Conservation (phyloP, 2,888 invertebrate species). For the Acanthosepion esculentum region DNA sequence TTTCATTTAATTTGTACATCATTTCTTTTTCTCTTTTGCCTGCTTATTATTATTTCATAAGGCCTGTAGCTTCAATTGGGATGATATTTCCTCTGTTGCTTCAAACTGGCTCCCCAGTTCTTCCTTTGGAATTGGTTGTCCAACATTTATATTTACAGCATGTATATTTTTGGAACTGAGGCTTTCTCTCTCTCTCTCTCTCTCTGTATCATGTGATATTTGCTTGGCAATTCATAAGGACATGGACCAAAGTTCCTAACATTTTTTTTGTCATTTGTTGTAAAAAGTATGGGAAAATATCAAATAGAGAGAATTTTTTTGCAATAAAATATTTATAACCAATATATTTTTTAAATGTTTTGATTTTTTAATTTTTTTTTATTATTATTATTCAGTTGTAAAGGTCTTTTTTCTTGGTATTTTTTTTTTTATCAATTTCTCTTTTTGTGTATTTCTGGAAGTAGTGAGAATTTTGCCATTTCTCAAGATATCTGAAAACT, state of each 20-base stretch:
- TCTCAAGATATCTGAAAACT: too few relatives aligned
- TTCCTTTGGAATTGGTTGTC: background rate
- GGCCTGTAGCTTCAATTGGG: background rate
- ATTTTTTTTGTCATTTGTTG: slow-evolving; percentile 38
- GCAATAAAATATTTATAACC: slow-evolving; percentile 23
- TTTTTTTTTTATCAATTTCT: background rate
- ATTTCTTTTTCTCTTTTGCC: background rate
- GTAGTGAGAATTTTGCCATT: too few relatives aligned
- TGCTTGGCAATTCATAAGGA: slow-evolving; percentile 44
- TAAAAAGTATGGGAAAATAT: slow-evolving; percentile 25
- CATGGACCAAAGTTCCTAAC: slow-evolving; percentile 35
- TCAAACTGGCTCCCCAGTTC: background rate
- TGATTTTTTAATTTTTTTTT: background rate
- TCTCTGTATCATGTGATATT: background rate
- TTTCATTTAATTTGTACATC: background rate
- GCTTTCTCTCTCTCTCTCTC: background rate
- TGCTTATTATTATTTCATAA: background rate
- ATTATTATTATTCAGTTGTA: too few relatives aligned
- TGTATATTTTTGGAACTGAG: slow-evolving; percentile 41
- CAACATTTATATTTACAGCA: background rate
- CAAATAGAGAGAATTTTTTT: background rate
- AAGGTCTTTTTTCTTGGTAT: background rate
- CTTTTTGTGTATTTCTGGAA: background rate
- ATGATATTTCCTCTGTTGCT: background rate
- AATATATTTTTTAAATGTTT: background rate